Evolutionary conservation across 2,113 vertebrate species (phyloP), one percentile per base, ranked within the genome.

Genomic region (Podarcis muralis): DNA sequence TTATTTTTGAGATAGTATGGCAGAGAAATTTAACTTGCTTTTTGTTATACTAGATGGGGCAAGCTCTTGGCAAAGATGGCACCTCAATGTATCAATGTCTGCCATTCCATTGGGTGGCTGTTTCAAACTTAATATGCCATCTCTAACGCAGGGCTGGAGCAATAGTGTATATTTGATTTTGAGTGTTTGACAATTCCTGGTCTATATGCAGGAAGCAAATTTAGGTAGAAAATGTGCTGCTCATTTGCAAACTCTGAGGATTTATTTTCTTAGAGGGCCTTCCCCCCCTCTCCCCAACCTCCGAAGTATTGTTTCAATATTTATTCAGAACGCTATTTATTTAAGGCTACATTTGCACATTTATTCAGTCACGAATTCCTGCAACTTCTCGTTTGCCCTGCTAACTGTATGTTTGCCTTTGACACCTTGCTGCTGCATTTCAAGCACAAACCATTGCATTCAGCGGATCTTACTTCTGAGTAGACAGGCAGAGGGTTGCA

Each of bases 61-160:
- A 65, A 53, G 9, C 75, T 86, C 65, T 75, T 81, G 79, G 23
- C 23, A 78, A 0, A 0, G 0, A 0, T 0, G 18, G 30, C 25
- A 8, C 4, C 13, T 43, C 8, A 16, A 4, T 76, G 57, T 62
- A 43, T 59, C 35, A 77, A 22, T 37, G 35, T 22, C 57, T 35
- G 72, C 5, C 43, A 25, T 75, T 75, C 35, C 3, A 32, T 27
- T 72, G 18, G 79, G 30, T 25, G 68, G 57, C 3, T 77, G 5
- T 76, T 65, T 30, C 20, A 35, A 15, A 16, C 66, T 66, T n/a
- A 69, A 23, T n/a, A 48, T 40, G 6, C 65, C 62, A 20, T 48
- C 37, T 40, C 35, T 69, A 27, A 7, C 3, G 27, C 65, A n/a
- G 81, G n/a, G 25, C 16, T 7, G 18, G 83, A 71, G 43, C 27